Evolutionary conservation across 2,888 invertebrate genomes (phyloP).

Genomic region (Galerucella pusilla): DNA sequence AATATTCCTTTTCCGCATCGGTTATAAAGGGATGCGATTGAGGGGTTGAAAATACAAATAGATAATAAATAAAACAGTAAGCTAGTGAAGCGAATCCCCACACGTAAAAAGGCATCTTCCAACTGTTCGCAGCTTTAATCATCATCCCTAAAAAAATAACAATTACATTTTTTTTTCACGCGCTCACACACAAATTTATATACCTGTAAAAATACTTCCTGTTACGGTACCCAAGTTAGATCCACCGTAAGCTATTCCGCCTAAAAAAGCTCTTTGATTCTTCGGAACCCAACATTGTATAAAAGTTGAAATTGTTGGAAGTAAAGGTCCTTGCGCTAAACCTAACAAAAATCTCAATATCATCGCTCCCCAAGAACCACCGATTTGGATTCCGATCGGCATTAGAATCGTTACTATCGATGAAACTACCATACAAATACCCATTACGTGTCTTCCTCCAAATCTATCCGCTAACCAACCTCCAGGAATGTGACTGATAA

Average conservation of each 20-base stretch:
- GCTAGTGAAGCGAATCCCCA: slow-evolving; percentile 79
- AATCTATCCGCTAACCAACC: slow-evolving; percentile 81
- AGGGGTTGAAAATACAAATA: slow-evolving; percentile 68
- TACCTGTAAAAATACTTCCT: slow-evolving; percentile 70
- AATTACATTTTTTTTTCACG: not conserved
- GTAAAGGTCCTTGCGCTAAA: slow-evolving; percentile 80
- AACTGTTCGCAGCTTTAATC: slow-evolving; percentile 72
- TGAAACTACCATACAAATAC: slow-evolving; percentile 81
- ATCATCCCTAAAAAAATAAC: slow-evolving; percentile 67
- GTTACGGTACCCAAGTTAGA: slow-evolving; percentile 76
- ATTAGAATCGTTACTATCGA: slow-evolving; percentile 83
- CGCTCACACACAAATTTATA: not conserved
- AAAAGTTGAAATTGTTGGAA: slow-evolving; percentile 65
- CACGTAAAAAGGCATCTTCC: slow-evolving; percentile 84
- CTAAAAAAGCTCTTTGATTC: slow-evolving; percentile 79
- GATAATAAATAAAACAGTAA: slow-evolving; percentile 70
- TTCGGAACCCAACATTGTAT: slow-evolving; percentile 84
- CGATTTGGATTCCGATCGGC: slow-evolving; percentile 72
- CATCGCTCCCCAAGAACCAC: slow-evolving; percentile 75
- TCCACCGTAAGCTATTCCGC: slow-evolving; percentile 81
- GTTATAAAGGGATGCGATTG: slow-evolving; percentile 64
- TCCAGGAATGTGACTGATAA: slow-evolving; percentile 84
- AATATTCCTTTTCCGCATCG: slow-evolving; percentile 39
- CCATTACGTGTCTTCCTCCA: slow-evolving; percentile 85
- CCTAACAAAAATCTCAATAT: slow-evolving; percentile 77